Percentiles rank a stretch among this genome's conserved stretches.
These are phyloP conservation scores for Phocoena phocoena DNA, from an alignment of 2,113 vertebrate genomes.

Conservation along the genomic window DNA sequence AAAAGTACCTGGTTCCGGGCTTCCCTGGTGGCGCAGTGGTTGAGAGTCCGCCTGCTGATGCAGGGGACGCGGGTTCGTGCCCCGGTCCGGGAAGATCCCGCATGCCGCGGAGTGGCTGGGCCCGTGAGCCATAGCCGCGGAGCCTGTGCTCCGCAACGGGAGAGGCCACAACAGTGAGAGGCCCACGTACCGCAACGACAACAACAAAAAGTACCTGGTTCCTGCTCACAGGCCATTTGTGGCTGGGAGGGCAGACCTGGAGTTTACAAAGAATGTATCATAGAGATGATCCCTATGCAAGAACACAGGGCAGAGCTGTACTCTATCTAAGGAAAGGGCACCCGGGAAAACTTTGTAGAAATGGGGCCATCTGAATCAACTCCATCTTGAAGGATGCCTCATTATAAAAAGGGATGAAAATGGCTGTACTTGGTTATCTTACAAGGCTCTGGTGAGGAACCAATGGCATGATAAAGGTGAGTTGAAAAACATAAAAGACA, in stretches of 20 bases:
- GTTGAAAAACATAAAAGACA: too few species aligned
- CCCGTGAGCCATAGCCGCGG: too few species aligned
- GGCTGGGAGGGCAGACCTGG: not conserved
- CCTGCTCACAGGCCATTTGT: fast-evolving
- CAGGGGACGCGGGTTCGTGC: too few species aligned
- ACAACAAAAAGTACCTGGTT: too few species aligned
- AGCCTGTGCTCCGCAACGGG: too few species aligned
- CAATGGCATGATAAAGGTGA: fast-evolving
- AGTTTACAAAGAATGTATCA: not conserved
- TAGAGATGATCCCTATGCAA: fast-evolving
- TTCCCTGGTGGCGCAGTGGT: too few species aligned
- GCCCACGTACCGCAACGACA: too few species aligned
- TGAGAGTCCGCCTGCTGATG: too few species aligned
- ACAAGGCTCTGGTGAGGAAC: not conserved
- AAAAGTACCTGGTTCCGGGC: not conserved
- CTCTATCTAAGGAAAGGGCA: fast-evolving
- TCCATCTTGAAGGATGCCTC: too few species aligned
- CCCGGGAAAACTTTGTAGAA: not conserved
- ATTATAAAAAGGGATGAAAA: not conserved
- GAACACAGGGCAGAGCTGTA: not conserved
- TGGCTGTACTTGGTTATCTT: not conserved
- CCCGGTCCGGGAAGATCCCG: too few species aligned
- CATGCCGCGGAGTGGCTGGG: too few species aligned
- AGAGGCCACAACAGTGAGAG: too few species aligned
- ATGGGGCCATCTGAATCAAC: not conserved